Base-by-base conservation (phyloP, 2,888 invertebrate genomes). In the Shargacucullia verbasci region DNA sequence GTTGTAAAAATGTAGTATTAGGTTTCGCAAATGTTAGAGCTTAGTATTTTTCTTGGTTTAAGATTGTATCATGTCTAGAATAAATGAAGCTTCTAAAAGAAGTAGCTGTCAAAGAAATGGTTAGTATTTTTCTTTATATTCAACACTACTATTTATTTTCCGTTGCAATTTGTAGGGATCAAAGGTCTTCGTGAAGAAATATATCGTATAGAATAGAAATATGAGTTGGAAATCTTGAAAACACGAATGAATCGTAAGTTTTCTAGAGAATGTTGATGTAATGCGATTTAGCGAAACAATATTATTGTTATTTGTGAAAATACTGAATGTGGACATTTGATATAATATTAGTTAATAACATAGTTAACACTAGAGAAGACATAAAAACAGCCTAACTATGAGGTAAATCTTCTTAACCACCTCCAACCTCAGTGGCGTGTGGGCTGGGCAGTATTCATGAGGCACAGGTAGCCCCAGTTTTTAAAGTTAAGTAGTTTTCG, bases 381-480 rank as follows among this genome's bases (percentile, higher is more conserved):
- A n/a, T n/a, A n/a, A n/a, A 9, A 1, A 9, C 29, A 6, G 1
- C 29, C 29, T 29, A 6, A 11, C 0, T 15, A 39, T 38, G 29
- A 8, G 27, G 50, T 9, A 7, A n/a, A 12, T 46, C 74, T 13
- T 10, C 37, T 6, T 55, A 43, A n/a, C 2, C 0, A 0, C 6
- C 31, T 73, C 60, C 39, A 38, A 70, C 45, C 10, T 73, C 73
- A 62, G 6, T 48, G 59, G 34, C 44, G 45, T 49, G 46, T 68
- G 70, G 54, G 66, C 58, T 55, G 56, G 60, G 48, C 64, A 65
- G 68, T 78, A 80, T 82, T 78, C 82, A 82, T 79, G 73, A 80
- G 63, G 72, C 61, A 59, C 87, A 88, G 88, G 88, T 89, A 89
- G 80, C 76, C 77, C 66, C 80, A 81, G 82, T 83, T 86, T 85